Evolutionary conservation across 2,113 vertebrate genomes (phyloP).

Genomic region (Casuarius casuarius): DNA sequence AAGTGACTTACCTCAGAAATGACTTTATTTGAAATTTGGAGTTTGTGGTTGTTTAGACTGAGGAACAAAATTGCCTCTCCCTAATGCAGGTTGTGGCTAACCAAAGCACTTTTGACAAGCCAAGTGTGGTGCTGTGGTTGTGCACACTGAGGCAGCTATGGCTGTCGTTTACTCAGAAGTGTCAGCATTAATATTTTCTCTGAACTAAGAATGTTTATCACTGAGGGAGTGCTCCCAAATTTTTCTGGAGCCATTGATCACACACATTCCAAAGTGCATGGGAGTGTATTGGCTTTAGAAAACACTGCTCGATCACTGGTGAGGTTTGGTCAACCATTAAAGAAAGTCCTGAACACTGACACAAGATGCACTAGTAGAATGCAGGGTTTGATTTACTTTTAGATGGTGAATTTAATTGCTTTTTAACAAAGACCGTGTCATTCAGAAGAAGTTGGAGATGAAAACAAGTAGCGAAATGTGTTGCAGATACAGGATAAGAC

Average conservation of each 20-base stretch:
- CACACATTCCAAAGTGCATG: not conserved
- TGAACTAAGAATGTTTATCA: not conserved
- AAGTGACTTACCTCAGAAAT: not conserved
- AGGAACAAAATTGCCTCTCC: not conserved
- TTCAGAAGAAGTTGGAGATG: slow-evolving; percentile 7
- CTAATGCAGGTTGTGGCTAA: not conserved
- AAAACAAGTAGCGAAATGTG: slow-evolving; percentile 23
- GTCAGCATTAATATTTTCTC: not conserved
- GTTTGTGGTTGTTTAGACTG: not conserved
- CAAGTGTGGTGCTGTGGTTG: rapidly evolving
- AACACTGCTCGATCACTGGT: not conserved
- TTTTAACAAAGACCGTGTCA: not conserved
- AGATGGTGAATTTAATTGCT: not conserved
- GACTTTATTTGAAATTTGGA: not conserved
- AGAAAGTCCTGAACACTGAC: not conserved
- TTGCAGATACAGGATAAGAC: slow-evolving; percentile 6
- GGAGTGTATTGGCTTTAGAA: not conserved
- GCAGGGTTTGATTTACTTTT: not conserved
- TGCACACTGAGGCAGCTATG: not conserved
- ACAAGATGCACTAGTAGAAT: not conserved
- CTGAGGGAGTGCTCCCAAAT: not conserved
- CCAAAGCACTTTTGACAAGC: not conserved
- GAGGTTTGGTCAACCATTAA: not conserved
- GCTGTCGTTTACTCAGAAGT: not conserved
- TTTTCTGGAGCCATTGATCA: not conserved